phyloP scores from a whole-genome alignment of 2,888 invertebrate genomes.

The Thereva unica region DNA sequence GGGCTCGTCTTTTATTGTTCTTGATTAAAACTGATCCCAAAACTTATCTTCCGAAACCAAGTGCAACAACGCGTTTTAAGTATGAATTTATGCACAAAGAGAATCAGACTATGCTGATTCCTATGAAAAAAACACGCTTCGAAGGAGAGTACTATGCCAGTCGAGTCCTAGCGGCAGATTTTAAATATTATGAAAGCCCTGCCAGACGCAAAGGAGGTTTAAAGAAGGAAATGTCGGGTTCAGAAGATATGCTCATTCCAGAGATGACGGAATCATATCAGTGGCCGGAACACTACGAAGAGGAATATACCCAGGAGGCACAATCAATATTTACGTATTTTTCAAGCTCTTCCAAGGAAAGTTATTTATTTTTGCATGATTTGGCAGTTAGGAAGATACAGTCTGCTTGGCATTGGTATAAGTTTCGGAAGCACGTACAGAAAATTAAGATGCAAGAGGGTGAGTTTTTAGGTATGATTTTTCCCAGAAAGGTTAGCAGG shows the following conservation, averaged over 20 bases:
- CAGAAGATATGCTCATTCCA: too few relatives aligned
- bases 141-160: conserved; percentile 47
- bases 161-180: neutral
- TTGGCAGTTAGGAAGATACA: conserved; percentile 48
- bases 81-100: conserved; percentile 52
- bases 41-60: conserved; percentile 38
- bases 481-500: too few relatives aligned
- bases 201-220: neutral
- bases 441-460: conserved; percentile 49
- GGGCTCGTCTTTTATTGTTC: conserved; percentile 45
- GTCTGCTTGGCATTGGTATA: conserved; percentile 55
- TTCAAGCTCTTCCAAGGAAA: too few relatives aligned
- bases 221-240: neutral
- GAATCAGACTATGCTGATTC: conserved; percentile 51
- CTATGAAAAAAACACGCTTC: conserved; percentile 51
- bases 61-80: conserved; percentile 26
- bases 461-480: conserved; percentile 57
- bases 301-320: too few relatives aligned
- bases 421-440: conserved; percentile 47
- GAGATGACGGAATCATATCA: too few relatives aligned
- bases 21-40: conserved; percentile 43
- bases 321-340: too few relatives aligned
- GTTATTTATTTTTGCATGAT: too few relatives aligned
- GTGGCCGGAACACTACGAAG: too few relatives aligned
- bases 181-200: conserved; percentile 2